Conservation (phyloP, 2,113 vertebrate genomes). For the Eretmochelys imbricata region DNA sequence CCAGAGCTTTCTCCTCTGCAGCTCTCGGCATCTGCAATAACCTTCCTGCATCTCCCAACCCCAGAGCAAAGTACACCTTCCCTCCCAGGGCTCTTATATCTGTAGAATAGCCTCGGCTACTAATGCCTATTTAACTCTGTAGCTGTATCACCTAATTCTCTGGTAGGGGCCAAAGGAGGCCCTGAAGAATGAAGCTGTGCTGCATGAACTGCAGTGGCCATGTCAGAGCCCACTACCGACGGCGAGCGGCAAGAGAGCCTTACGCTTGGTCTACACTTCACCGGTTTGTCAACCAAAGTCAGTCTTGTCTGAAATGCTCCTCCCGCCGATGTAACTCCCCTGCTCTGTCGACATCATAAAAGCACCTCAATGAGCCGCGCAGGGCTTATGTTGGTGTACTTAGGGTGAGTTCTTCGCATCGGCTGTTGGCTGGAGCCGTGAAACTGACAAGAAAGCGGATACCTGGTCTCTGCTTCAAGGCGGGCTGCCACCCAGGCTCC, state of each 20-base stretch:
- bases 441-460: too few species aligned
- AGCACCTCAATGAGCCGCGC: too few species aligned
- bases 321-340: neutral
- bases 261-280: too few species aligned
- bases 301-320: neutral
- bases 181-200: neutral
- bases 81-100: neutral
- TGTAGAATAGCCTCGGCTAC: neutral
- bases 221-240: accelerated
- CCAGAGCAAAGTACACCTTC: neutral
- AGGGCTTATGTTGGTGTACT: too few species aligned
- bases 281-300: neutral
- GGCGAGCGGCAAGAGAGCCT: neutral
- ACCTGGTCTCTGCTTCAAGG: too few species aligned
- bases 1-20: neutral
- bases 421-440: too few species aligned
- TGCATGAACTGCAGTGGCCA: neutral
- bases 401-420: too few species aligned
- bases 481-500: too few species aligned
- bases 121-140: neutral
- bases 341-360: too few species aligned
- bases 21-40: neutral
- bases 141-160: neutral
- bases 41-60: neutral
- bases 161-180: neutral